Evolutionary conservation across 2,113 vertebrate genomes (phyloP).

Genomic region (Cranoglanis bouderius): DNA sequence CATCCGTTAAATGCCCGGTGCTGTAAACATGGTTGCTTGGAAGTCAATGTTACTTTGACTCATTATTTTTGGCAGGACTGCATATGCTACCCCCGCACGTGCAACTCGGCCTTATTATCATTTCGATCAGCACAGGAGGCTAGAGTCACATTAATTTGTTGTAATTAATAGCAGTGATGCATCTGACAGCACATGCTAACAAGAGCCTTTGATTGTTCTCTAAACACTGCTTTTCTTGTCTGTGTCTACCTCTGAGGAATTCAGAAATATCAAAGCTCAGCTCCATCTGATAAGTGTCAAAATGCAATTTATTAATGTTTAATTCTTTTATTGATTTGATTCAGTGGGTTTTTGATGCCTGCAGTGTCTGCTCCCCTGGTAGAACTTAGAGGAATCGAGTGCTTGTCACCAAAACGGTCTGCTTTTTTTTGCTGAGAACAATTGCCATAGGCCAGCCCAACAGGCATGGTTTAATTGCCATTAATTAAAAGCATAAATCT

Average conservation of each 20-base stretch:
- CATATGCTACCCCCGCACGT: constrained; percentile 87
- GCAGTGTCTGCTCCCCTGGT: constrained; percentile 99
- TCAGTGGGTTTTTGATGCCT: constrained; percentile 92
- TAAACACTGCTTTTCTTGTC: constrained; percentile 95
- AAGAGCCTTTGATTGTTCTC: constrained; percentile 99
- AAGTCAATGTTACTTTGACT: constrained; percentile 84
- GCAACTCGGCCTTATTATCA: constrained; percentile 86
- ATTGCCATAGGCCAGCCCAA: constrained; percentile 99
- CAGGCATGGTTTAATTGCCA: constrained; percentile 99
- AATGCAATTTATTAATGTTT: constrained; percentile 99
- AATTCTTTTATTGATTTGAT: constrained; percentile 99
- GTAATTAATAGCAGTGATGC: constrained; percentile 98
- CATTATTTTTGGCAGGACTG: constrained; percentile 95
- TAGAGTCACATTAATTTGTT: constrained; percentile 99
- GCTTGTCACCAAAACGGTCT: constrained; percentile 99
- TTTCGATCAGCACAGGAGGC: constrained; percentile 90
- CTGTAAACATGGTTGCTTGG: constrained; percentile 82
- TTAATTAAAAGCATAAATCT: constrained; percentile 99
- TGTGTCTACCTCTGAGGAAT: constrained; percentile 96
- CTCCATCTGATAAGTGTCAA: constrained; percentile 99
- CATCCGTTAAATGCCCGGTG: constrained; percentile 71
- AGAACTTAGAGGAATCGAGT: constrained; percentile 99
- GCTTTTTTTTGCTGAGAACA: constrained; percentile 99
- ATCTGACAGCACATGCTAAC: constrained; percentile 97
- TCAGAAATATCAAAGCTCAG: constrained; percentile 97